phyloP scores from a whole-genome alignment of 1,140 invertebrate genomes.

The Varroa destructor region DNA sequence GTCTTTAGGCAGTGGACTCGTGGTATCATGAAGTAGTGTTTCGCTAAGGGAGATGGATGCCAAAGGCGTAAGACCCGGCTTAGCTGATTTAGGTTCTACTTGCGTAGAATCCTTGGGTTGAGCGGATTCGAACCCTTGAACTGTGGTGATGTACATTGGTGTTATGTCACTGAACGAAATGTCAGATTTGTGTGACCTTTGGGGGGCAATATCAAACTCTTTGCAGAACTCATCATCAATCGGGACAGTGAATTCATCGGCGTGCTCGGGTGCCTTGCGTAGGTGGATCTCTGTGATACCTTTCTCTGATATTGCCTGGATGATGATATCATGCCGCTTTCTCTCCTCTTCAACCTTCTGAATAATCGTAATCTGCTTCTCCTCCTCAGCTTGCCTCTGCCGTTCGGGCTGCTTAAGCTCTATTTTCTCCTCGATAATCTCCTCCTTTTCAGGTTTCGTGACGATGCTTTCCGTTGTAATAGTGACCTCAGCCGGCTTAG shows the following conservation, averaged over 20 bases:
- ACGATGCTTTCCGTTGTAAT: conserved; percentile 22
- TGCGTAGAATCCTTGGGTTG: neutral
- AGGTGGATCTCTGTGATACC: conserved; percentile 26
- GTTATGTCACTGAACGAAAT: neutral
- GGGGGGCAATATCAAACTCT: neutral
- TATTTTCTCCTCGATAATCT: neutral
- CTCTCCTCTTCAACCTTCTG: conserved; percentile 18
- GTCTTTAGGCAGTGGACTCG: neutral
- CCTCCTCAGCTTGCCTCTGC: conserved; percentile 9
- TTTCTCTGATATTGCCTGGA: conserved; percentile 17
- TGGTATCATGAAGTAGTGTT: conserved; percentile 3
- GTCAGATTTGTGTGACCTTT: neutral
- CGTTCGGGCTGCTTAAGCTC: conserved; percentile 10
- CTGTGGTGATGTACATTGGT: neutral
- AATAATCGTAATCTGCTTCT: conserved; percentile 16
- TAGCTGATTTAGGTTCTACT: neutral
- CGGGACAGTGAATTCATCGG: conserved; percentile 19
- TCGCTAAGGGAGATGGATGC: neutral
- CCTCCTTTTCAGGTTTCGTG: conserved; percentile 8
- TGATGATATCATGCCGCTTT: conserved; percentile 28
- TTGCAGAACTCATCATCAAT: conserved; percentile 18
- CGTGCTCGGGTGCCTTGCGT: conserved; percentile 23
- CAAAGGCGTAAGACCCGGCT: neutral
- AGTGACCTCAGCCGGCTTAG: conserved; percentile 5
- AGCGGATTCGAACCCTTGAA: conserved; percentile 4